Evolutionary conservation across 2,113 vertebrate species (phyloP), one percentile per base, ranked within the genome.

Genomic region (Channa maculata): DNA sequence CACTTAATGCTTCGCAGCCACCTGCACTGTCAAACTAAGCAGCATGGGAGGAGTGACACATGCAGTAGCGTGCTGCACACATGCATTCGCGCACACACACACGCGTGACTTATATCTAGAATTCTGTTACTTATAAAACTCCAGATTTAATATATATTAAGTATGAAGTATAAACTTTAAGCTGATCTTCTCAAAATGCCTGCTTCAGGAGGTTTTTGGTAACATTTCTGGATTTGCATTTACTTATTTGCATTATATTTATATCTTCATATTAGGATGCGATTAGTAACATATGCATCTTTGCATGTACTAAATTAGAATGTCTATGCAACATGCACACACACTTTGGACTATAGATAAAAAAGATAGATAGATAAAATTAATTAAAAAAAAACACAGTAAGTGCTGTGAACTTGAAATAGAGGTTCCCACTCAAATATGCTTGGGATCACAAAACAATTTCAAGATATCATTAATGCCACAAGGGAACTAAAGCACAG

Each of bases 1-100:
- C 75, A 85, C 86, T 86, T 86, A 86, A 60, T 72, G 73, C 53
- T 46, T 78, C 71, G 60, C 78, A 67, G 58, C 48, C 82, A 84
- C 68, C 80, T 83, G 83, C 70, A 49, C 72, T 78, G 83, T 86
- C 78, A 84, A 78, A 87, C 74, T 53, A 63, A 76, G 54, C 79
- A 65, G 63, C 63, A 49, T 46, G 59, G 63, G 24, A 77, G 71
- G 51, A 75, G 49, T 57, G 52, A 87, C 45, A 34, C 36, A 64
- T 48, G 68, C 65, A 64, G 54, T 12, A 24, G 24, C 24, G 24
- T 24, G 24, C 24, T 24, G 24, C 24, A 24, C 24, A 24, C 24
- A 24, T 24, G 24, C 24, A 24, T 24, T 24, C 24, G 24, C 24
- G 24, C 24, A 24, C 24, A 1, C 24, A 1, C 24, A 24, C 24